A percentile compares a stretch with the other conserved stretches of the same genome.
Conservation (phyloP, 1,140 invertebrate genomes). For the Drosophila lini region DNA sequence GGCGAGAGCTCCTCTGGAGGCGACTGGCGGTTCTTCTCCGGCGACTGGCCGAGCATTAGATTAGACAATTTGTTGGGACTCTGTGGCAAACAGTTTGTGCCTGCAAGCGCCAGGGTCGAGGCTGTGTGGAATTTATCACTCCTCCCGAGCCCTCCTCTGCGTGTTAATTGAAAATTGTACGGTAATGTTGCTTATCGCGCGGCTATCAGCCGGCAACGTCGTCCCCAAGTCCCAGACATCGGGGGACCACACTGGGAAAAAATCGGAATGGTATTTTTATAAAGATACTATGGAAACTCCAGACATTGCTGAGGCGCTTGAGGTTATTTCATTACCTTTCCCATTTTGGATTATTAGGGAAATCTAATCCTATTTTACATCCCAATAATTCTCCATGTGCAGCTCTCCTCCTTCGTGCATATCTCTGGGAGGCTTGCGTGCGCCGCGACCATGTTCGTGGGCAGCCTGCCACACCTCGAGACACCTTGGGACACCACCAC, state of each 20-base stretch:
- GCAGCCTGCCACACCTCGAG: slow-evolving; percentile 63
- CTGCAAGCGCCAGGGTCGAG: slow-evolving; percentile 67
- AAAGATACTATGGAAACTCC: background rate
- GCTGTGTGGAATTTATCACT: slow-evolving; percentile 49
- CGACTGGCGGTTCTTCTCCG: slow-evolving; percentile 5
- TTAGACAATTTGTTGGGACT: slow-evolving; percentile 76
- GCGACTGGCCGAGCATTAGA: slow-evolving; percentile 43
- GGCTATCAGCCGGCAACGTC: slow-evolving; percentile 54
- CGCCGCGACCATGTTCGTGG: slow-evolving; percentile 45
- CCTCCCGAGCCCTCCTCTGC: slow-evolving; percentile 41
- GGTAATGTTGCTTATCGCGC: slow-evolving; percentile 79
- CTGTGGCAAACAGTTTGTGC: slow-evolving; percentile 44
- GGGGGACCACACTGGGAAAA: background rate
- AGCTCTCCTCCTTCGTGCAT: slow-evolving; percentile 10
- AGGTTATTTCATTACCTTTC: background rate
- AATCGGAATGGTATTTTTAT: background rate
- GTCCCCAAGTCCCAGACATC: slow-evolving; percentile 20
- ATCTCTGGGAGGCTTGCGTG: slow-evolving; percentile 60
- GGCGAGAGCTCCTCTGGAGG: slow-evolving; percentile 9
- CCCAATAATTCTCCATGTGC: background rate
- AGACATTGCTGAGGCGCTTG: background rate
- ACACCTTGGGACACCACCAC: slow-evolving; percentile 29
- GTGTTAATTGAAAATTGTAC: slow-evolving; percentile 82
- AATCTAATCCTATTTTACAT: background rate
- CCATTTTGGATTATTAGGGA: background rate